Conservation (phyloP, 2,888 invertebrate species). For the Temnothorax rugatulus region DNA sequence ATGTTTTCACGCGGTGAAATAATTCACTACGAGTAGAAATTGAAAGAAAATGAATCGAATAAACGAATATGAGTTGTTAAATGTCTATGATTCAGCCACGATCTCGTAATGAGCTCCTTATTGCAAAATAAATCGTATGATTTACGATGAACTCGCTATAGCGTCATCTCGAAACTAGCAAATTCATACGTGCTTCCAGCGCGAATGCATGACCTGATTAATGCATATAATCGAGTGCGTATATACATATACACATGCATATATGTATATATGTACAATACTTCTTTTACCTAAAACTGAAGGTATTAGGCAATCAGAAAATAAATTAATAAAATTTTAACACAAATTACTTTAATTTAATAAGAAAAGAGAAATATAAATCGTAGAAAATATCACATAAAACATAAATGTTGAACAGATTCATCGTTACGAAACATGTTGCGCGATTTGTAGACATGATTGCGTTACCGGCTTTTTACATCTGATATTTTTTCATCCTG, state of each 20-base stretch:
- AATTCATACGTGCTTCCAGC: neutral
- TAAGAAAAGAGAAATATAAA: neutral
- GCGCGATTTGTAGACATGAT: constrained; percentile 30
- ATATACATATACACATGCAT: neutral
- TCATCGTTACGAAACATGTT: constrained; percentile 35
- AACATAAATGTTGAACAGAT: neutral
- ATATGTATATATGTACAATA: neutral
- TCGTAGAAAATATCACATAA: neutral
- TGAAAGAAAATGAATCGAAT: neutral
- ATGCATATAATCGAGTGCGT: neutral
- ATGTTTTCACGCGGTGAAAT: constrained; percentile 3
- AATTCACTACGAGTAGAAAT: neutral
- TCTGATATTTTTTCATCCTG: constrained; percentile 30
- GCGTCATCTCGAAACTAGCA: neutral
- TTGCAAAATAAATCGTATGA: constrained; percentile 17
- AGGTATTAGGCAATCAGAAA: neutral
- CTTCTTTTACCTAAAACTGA: neutral
- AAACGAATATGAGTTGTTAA: neutral
- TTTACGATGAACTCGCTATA: neutral
- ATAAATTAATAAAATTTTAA: neutral
- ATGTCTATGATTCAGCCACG: neutral
- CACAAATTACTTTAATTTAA: neutral
- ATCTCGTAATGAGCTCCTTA: neutral
- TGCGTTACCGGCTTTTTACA: constrained; percentile 2
- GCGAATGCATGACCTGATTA: constrained; percentile 9